Evolutionary conservation across 2,888 invertebrate species (phyloP).

Genomic region (Pseudococcus jackbeardsleyi): DNA sequence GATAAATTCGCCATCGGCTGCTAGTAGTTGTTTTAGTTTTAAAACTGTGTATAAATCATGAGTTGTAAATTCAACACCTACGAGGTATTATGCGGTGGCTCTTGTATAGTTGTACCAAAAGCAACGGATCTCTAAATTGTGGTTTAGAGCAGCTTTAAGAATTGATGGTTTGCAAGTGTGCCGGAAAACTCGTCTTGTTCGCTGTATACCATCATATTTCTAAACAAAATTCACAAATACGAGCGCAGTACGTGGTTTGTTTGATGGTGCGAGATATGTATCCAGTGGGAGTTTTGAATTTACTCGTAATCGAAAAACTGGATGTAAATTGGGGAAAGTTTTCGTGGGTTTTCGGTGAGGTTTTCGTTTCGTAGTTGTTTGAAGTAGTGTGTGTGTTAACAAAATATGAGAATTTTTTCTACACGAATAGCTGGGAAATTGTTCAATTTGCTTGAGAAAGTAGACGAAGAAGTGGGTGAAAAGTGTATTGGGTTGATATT

Average conservation of each 20-base stretch:
- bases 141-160: not conserved
- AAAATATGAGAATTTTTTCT: not conserved
- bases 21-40: not conserved
- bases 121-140: not conserved
- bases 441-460: not conserved
- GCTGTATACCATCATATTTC: not conserved
- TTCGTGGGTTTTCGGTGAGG: not conserved
- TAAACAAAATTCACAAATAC: not conserved
- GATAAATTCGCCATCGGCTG: slow-evolving; percentile 28
- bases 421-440: not conserved
- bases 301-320: not conserved
- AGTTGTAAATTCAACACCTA: slow-evolving; percentile 31
- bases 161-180: not conserved
- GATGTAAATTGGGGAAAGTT: not conserved
- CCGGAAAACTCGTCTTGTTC: slow-evolving; percentile 10
- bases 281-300: not conserved
- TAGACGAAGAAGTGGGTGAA: too few relatives aligned
- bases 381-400: not conserved
- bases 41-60: not conserved
- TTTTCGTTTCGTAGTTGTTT: not conserved
- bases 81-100: not conserved
- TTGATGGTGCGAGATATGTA: not conserved
- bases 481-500: too few relatives aligned
- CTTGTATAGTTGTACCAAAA: not conserved
- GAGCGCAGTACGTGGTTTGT: not conserved